Evolutionary conservation across 2,113 vertebrate genomes (phyloP).

Genomic region (Ailurus styani): DNA sequence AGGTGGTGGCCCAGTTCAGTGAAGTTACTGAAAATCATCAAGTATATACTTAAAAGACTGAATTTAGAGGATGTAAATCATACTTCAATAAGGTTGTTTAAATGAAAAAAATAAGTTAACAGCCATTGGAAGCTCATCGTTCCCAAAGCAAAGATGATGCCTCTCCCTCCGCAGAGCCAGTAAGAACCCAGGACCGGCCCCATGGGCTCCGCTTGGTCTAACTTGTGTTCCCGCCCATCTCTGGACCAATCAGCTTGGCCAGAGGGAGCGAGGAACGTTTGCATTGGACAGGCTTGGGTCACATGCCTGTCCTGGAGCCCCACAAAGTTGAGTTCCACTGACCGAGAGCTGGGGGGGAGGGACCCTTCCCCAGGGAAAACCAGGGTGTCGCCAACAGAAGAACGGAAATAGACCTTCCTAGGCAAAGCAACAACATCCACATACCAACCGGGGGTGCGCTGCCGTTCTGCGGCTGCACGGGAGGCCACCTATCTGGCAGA

Average conservation of each 20-base stretch:
- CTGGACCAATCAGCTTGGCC: neutral
- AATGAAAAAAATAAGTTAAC: neutral
- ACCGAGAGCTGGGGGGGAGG: neutral
- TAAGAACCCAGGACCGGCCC: neutral
- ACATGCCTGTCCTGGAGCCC: neutral
- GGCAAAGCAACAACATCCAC: neutral
- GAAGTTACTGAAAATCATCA: neutral
- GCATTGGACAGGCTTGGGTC: neutral
- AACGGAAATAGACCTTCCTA: neutral
- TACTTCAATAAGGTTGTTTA: neutral
- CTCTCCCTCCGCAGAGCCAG: neutral
- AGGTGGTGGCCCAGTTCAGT: neutral
- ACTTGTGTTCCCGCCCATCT: fast-evolving
- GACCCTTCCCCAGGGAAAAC: neutral
- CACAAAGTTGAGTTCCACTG: fast-evolving
- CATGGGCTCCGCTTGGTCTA: neutral
- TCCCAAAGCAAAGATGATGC: neutral
- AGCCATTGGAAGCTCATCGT: neutral
- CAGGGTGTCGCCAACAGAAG: neutral
- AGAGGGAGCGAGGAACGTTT: neutral
- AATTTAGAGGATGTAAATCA: neutral
- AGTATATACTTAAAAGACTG: neutral
- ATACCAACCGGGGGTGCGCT: fast-evolving
- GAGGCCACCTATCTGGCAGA: neutral
- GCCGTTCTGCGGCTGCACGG: fast-evolving